These are phyloP conservation scores for Ptychodera flava DNA, from an alignment of 35 echinoderm and acorn worm genomes.

Conservation along the genomic window DNA sequence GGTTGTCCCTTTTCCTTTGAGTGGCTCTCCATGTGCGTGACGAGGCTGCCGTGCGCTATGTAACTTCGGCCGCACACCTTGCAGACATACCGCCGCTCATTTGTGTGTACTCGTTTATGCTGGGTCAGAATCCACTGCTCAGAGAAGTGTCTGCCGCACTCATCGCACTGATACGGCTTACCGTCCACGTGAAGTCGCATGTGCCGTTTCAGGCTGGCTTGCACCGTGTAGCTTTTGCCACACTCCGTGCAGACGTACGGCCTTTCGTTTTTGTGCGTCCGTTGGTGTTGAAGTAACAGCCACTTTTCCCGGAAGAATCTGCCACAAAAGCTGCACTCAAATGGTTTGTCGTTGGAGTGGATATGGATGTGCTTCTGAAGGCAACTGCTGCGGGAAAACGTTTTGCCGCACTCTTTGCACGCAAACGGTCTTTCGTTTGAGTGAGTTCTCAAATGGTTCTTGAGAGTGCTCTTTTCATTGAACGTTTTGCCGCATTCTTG, in stretches of 20 bases:
- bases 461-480: slow-evolving; percentile 2
- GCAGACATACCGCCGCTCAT: slow-evolving; percentile 15
- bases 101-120: slow-evolving; percentile 20
- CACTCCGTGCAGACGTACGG: too few relatives aligned
- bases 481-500: slow-evolving; percentile 18
- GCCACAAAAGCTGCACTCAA: neutral
- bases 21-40: slow-evolving; percentile 19
- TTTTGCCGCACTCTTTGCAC: slow-evolving; percentile 18
- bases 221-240: too few relatives aligned
- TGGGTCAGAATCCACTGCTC: slow-evolving; percentile 8
- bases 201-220: too few relatives aligned
- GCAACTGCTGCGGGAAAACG: slow-evolving; percentile 16
- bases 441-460: slow-evolving; percentile 20
- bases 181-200: neutral
- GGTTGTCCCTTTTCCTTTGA: slow-evolving; percentile 24
- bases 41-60: slow-evolving; percentile 17
- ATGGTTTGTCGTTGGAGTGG: neutral
- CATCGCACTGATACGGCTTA: neutral
- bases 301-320: slow-evolving; percentile 13
- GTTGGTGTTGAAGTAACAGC: too few relatives aligned
- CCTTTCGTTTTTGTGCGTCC: too few relatives aligned
- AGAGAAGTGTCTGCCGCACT: slow-evolving; percentile 14
- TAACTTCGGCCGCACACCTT: slow-evolving; percentile 11
- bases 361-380: slow-evolving; percentile 13
- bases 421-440: neutral